A percentile compares a stretch with the other conserved stretches of the same genome.
These are phyloP conservation scores for Epistrophella euchroma DNA, from an alignment of 2,888 invertebrate species.

Conservation along the genomic window DNA sequence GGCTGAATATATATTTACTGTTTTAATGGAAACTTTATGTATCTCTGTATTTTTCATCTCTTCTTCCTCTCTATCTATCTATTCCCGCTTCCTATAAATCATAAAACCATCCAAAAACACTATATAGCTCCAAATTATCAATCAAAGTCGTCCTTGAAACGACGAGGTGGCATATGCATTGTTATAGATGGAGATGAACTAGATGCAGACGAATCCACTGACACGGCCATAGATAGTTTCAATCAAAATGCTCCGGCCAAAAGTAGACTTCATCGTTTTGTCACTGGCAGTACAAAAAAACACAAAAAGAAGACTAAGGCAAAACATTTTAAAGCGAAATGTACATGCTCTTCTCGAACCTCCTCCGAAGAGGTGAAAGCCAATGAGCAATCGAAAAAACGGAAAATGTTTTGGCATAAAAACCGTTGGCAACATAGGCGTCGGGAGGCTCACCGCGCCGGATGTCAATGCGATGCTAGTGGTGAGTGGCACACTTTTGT, in stretches of 20 bases:
- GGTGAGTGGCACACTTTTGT: slow-evolving; percentile 80
- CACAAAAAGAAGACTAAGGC: slow-evolving; percentile 67
- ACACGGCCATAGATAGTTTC: slow-evolving; percentile 64
- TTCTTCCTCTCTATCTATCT: slow-evolving; percentile 61
- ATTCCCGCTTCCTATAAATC: slow-evolving; percentile 62
- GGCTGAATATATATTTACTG: slow-evolving; percentile 48
- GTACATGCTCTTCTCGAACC: slow-evolving; percentile 79
- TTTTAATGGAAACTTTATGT: slow-evolving; percentile 68
- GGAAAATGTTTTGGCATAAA: slow-evolving; percentile 82
- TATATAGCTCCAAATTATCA: slow-evolving; percentile 74
- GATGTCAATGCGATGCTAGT: slow-evolving; percentile 83
- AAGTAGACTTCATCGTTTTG: slow-evolving; percentile 66
- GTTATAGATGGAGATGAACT: slow-evolving; percentile 83
- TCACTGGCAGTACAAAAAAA: slow-evolving; percentile 76
- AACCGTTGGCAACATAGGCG: slow-evolving; percentile 80
- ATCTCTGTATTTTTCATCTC: slow-evolving; percentile 74
- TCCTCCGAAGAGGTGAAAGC: slow-evolving; percentile 77
- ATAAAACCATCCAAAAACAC: slow-evolving; percentile 53
- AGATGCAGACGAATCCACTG: slow-evolving; percentile 81
- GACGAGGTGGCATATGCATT: slow-evolving; percentile 84
- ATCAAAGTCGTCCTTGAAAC: slow-evolving; percentile 82
- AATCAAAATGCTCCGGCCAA: slow-evolving; percentile 67
- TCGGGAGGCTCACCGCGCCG: slow-evolving; percentile 80
- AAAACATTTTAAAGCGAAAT: slow-evolving; percentile 69
- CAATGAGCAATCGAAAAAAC: slow-evolving; percentile 77